These are phyloP conservation scores for Trichoplusia ni DNA, from an alignment of 1,140 invertebrate species.

Conservation along the genomic window DNA sequence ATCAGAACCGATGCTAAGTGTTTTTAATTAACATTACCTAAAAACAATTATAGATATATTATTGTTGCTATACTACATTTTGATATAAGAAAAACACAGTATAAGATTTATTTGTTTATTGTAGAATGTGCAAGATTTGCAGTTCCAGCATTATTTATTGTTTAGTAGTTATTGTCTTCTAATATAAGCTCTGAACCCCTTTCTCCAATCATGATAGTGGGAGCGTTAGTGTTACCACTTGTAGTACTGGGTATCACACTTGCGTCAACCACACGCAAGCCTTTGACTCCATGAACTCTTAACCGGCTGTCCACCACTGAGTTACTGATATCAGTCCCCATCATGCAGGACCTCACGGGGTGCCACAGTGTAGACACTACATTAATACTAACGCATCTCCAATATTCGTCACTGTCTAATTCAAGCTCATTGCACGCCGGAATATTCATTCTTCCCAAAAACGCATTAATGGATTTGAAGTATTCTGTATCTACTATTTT, in stretches of 20 bases:
- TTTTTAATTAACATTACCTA: too few species aligned
- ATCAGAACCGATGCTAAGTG: too few species aligned
- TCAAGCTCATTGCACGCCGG: constrained; percentile 60
- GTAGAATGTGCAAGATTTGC: too few species aligned
- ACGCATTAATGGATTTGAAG: constrained; percentile 63
- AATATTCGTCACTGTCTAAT: constrained; percentile 83
- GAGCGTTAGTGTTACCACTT: constrained; percentile 88
- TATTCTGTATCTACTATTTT: constrained; percentile 65
- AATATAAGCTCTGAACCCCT: constrained; percentile 88
- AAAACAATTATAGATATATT: too few species aligned
- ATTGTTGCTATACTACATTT: too few species aligned
- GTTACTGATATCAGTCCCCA: constrained; percentile 52
- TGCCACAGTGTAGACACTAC: constrained; percentile 48
- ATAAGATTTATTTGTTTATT: background rate
- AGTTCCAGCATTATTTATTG: too few species aligned
- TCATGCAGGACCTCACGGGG: background rate
- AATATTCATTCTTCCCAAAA: constrained; percentile 64
- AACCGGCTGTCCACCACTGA: constrained; percentile 87
- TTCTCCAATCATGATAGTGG: constrained; percentile 90
- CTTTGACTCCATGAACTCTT: constrained; percentile 84
- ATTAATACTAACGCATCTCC: constrained; percentile 83
- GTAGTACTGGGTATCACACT: constrained; percentile 89
- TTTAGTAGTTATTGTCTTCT: constrained; percentile 30
- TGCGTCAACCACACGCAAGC: constrained; percentile 88
- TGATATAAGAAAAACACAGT: background rate